phyloP scores from a whole-genome alignment of 2,888 invertebrate species.

The Bursaphelenchus okinawaensis region DNA sequence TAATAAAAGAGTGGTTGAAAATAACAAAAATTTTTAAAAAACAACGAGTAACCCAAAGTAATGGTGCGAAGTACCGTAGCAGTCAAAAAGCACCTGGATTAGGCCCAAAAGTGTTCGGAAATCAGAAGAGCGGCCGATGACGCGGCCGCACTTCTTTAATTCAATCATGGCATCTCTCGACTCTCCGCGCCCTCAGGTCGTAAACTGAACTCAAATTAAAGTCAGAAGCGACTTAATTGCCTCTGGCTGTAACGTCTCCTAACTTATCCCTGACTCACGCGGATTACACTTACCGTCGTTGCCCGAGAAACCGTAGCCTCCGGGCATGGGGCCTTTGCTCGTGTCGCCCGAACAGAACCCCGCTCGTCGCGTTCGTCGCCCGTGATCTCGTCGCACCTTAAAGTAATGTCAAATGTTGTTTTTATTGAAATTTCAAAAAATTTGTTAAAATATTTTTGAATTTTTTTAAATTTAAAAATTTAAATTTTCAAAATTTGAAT shows the following conservation, averaged over 20 bases:
- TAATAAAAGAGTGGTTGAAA: no score
- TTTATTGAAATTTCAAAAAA: no score
- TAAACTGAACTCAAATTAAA: neutral
- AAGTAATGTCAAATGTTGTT: no score
- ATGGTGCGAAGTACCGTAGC: no score
- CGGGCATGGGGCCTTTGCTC: conserved; percentile 23
- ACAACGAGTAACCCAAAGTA: no score
- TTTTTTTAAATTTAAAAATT: no score
- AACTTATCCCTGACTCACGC: neutral
- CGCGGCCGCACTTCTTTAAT: neutral
- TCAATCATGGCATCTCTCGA: neutral
- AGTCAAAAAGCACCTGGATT: neutral
- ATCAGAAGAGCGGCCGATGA: neutral
- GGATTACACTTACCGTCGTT: conserved; percentile 15
- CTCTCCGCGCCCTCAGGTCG: neutral
- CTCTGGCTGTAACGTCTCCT: neutral
- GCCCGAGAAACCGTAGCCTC: conserved; percentile 20
- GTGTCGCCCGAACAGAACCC: conserved; percentile 28
- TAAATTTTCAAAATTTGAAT: no score
- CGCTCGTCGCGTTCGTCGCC: conserved; percentile 18
- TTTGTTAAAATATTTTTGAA: no score
- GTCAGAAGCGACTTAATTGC: neutral
- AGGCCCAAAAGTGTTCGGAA: no score
- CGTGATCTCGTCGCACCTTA: neutral
- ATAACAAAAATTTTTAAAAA: no score